Evolutionary conservation across 2,888 invertebrate species (phyloP).

Genomic region (Ormyrus labotus): DNA sequence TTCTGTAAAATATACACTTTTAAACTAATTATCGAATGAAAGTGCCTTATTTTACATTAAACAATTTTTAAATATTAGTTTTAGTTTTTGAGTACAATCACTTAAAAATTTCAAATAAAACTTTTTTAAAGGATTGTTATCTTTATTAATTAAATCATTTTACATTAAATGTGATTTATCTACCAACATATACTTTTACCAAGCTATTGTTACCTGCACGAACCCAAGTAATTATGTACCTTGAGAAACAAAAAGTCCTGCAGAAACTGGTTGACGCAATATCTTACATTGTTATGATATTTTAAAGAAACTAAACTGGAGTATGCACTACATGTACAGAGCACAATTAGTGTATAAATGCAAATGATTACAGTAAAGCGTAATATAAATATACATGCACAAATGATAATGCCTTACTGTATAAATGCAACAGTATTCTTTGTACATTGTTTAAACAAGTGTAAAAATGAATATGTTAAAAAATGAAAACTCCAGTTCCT

Average conservation of each 20-base stretch:
- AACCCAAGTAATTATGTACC: slow-evolving; percentile 1
- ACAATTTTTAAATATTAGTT: slow-evolving; percentile 22
- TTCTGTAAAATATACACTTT: slow-evolving; percentile 20
- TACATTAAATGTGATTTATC: too few relatives aligned
- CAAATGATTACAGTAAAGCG: slow-evolving; percentile 22
- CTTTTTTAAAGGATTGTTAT: not conserved
- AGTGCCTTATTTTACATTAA: slow-evolving; percentile 51
- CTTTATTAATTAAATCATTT: too few relatives aligned
- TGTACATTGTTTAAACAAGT: slow-evolving; percentile 42
- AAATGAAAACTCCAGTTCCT: slow-evolving; percentile 37
- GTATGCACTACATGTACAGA: slow-evolving; percentile 44
- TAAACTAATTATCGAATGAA: slow-evolving; percentile 35
- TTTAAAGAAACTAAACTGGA: slow-evolving; percentile 28
- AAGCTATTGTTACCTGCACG: slow-evolving; percentile 37
- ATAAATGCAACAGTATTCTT: slow-evolving; percentile 43
- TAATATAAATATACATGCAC: slow-evolving; percentile 45
- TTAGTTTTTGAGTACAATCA: slow-evolving; percentile 25
- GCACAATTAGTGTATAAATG: slow-evolving; percentile 38
- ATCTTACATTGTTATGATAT: slow-evolving; percentile 41
- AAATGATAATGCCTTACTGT: slow-evolving; percentile 46
- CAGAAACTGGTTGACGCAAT: slow-evolving; percentile 3
- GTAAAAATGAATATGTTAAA: slow-evolving; percentile 17
- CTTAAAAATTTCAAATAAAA: slow-evolving; percentile 1
- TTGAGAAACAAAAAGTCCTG: not conserved
- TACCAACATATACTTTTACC: not conserved